A percentile compares a stretch with the other conserved stretches of the same genome.
These are phyloP conservation scores for Macaca fascicularis DNA, from an alignment of 2,113 vertebrate genomes.

Conservation along the genomic window DNA sequence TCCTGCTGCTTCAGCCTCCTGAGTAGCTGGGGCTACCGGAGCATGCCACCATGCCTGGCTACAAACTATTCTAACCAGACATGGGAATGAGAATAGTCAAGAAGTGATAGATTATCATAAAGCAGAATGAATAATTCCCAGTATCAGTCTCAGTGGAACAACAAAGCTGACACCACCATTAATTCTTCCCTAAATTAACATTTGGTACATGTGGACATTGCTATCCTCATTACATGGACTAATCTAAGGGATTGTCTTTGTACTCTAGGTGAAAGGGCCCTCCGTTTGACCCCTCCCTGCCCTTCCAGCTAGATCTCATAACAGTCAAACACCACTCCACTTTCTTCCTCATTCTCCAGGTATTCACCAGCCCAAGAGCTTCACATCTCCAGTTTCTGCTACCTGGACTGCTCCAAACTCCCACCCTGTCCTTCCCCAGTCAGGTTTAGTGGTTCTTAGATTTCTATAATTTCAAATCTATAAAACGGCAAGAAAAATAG, in stretches of 20 bases:
- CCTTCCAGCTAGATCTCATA: not conserved
- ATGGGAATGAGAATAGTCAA: not conserved
- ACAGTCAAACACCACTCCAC: not conserved
- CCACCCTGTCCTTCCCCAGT: not conserved
- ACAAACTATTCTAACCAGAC: not conserved
- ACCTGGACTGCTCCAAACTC: not conserved
- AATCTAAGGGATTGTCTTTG: not conserved
- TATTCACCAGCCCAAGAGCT: not conserved
- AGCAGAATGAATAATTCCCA: not conserved
- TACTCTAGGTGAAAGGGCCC: not conserved
- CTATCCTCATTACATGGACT: not conserved
- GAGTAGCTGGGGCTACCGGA: not conserved
- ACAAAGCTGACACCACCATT: not conserved
- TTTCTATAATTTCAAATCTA: not conserved
- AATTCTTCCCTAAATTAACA: not conserved
- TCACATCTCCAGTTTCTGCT: not conserved
- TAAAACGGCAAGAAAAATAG: not conserved
- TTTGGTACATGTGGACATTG: not conserved
- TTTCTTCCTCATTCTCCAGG: not conserved
- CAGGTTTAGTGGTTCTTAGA: not conserved
- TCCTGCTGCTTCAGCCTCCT: not conserved
- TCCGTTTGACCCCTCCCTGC: not conserved
- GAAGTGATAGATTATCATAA: not conserved
- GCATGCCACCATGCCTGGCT: not conserved
- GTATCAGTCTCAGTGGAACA: not conserved